phyloP scores from a whole-genome alignment of 2,113 vertebrate genomes.

The Campylomormyrus tamandua region DNA sequence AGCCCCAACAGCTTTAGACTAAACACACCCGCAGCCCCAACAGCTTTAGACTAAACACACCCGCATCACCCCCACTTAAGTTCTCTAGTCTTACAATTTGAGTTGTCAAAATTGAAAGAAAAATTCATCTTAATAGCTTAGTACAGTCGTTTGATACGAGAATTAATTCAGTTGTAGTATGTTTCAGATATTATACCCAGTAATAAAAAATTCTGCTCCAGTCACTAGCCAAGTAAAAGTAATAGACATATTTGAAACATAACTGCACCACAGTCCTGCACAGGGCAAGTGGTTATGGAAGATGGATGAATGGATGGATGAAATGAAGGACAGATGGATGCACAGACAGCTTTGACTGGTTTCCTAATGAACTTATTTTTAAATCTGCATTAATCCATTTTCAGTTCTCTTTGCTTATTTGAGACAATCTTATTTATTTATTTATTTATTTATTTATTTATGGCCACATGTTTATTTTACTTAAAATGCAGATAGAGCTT shows the following conservation, averaged over 20 bases:
- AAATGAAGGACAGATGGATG: too few relatives aligned
- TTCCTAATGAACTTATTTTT: too few relatives aligned
- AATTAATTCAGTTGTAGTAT: background rate
- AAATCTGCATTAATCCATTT: too few relatives aligned
- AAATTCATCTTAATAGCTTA: background rate
- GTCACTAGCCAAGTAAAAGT: background rate
- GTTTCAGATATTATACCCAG: background rate
- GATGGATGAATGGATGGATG: too few relatives aligned
- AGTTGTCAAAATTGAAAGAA: background rate
- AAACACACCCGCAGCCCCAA: too few relatives aligned
- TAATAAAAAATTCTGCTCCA: background rate
- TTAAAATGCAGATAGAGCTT: background rate
- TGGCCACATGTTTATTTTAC: background rate
- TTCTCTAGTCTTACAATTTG: too few relatives aligned
- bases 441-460: too few relatives aligned
- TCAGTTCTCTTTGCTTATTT: background rate
- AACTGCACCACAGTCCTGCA: too few relatives aligned
- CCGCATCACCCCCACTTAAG: background rate
- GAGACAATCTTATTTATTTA: background rate
- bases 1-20: background rate
- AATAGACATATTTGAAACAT: background rate
- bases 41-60: too few relatives aligned
- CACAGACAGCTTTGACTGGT: too few relatives aligned
- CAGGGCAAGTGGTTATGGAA: too few relatives aligned
- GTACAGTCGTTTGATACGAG: background rate